Conservation (phyloP, 1,140 invertebrate genomes). For the Nymphalis io region DNA sequence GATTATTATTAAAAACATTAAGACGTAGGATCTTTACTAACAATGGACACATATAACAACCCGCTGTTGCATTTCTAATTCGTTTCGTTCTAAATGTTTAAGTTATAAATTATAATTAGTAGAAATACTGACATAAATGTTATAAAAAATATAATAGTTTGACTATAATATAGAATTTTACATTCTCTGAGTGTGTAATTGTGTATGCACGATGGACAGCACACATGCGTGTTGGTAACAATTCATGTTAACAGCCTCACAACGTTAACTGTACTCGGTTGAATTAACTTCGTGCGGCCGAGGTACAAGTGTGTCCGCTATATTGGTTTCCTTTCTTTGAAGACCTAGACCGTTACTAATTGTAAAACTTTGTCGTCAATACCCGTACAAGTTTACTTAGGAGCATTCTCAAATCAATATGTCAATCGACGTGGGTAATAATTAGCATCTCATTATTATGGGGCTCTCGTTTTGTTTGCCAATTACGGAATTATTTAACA, state of each 20-base stretch:
- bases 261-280: conserved; percentile 3
- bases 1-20: background rate
- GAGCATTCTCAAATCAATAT: conserved; percentile 74
- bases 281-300: background rate
- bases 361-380: conserved; percentile 51
- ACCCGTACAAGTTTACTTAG: conserved; percentile 45
- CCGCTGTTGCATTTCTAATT: too few relatives aligned
- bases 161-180: background rate
- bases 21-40: background rate
- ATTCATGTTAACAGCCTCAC: background rate
- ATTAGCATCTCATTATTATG: conserved; percentile 73
- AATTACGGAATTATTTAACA: conserved; percentile 18
- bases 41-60: background rate
- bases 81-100: too few relatives aligned
- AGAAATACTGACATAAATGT: too few relatives aligned
- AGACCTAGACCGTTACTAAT: conserved; percentile 64
- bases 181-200: background rate
- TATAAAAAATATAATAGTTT: too few relatives aligned
- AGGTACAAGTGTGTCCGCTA: conserved; percentile 32
- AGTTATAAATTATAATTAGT: too few relatives aligned
- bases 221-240: background rate
- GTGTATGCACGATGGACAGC: background rate
- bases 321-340: conserved; percentile 51
- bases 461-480: conserved; percentile 55
- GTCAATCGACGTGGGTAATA: conserved; percentile 57